A percentile compares a stretch with the other conserved stretches of the same genome.
These are phyloP conservation scores for Halcyon badia DNA, from an alignment of 2,797 vertebrate species.

Conservation along the genomic window DNA sequence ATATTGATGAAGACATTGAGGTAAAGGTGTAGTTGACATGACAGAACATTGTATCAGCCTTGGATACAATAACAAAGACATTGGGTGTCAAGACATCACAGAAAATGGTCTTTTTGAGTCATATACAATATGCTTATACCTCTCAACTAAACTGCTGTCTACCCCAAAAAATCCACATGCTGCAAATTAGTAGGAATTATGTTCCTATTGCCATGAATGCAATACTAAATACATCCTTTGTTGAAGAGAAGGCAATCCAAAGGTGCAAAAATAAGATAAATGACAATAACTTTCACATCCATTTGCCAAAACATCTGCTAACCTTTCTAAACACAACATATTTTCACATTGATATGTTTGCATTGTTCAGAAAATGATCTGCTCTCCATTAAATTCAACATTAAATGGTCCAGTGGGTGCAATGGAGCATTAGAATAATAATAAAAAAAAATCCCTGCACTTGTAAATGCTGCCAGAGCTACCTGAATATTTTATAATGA, in stretches of 20 bases:
- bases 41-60: neutral
- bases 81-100: neutral
- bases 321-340: conserved; percentile 23
- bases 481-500: conserved; percentile 60
- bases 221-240: neutral
- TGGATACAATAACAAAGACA: neutral
- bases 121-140: neutral
- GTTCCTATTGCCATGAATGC: neutral
- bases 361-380: conserved; percentile 61
- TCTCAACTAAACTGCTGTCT: neutral
- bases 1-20: neutral
- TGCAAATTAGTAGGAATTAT: neutral
- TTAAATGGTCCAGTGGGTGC: conserved; percentile 66
- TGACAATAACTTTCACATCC: neutral
- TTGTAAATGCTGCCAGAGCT: conserved; percentile 59
- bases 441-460: neutral
- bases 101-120: neutral
- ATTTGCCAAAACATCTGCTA: conserved; percentile 11
- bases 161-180: neutral
- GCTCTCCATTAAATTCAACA: conserved; percentile 57
- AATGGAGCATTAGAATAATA: conserved; percentile 63
- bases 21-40: neutral
- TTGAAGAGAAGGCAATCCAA: neutral
- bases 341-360: conserved; percentile 60
- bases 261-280: neutral